Conservation (phyloP, 1,140 invertebrate species). For the Centruroides sculpturatus region DNA sequence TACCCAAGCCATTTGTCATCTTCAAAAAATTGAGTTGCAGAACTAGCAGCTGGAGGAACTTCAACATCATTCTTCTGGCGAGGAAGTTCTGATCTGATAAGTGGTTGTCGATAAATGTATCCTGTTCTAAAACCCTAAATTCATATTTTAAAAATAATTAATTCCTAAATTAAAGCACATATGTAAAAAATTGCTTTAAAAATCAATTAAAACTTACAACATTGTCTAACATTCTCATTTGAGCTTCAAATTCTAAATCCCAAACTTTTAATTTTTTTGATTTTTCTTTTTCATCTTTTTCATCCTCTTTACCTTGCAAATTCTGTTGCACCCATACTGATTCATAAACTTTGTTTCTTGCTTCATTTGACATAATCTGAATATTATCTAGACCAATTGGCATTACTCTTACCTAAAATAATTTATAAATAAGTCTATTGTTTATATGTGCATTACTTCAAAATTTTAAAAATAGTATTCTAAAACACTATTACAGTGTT, state of each 20-base stretch:
- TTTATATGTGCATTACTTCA: too few relatives aligned
- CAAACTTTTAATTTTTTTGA: conserved; percentile 60
- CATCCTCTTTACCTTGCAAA: conserved; percentile 1
- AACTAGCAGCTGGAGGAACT: conserved; percentile 84
- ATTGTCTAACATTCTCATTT: conserved; percentile 95
- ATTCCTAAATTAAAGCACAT: neutral
- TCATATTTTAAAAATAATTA: neutral
- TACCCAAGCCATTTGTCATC: conserved; percentile 45
- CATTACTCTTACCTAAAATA: conserved; percentile 33
- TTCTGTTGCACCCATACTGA: neutral
- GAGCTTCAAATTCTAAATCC: conserved; percentile 91
- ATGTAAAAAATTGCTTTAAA: neutral
- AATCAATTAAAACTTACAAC: conserved; percentile 8
- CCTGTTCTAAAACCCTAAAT: conserved; percentile 75
- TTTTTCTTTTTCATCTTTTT: conserved; percentile 2
- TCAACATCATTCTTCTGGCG: conserved; percentile 84
- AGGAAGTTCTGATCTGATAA: conserved; percentile 73
- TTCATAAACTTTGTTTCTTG: conserved; percentile 20
- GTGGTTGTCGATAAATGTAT: conserved; percentile 82
- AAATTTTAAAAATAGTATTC: too few relatives aligned
- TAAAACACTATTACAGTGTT: too few relatives aligned
- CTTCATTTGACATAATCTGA: conserved; percentile 40
- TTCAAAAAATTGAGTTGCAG: conserved; percentile 49
- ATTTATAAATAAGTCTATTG: too few relatives aligned
- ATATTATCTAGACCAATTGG: conserved; percentile 74